Evolutionary conservation across 2,888 invertebrate species (phyloP).

Genomic region (Sialis lutaria): DNA sequence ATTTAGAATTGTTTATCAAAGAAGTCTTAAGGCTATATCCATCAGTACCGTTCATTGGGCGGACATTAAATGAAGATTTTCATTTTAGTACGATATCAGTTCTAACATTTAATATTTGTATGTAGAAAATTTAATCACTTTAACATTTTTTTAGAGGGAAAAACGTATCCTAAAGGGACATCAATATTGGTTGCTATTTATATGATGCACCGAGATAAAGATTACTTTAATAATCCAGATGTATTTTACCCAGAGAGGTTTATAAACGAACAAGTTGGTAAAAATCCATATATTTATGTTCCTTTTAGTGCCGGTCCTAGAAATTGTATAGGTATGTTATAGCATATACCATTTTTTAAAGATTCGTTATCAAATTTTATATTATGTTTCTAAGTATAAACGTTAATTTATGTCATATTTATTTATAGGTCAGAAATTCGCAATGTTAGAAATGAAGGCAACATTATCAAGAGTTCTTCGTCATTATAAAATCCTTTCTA

Average conservation of each 20-base stretch:
- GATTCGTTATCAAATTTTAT: too few relatives aligned
- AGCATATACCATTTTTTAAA: too few relatives aligned
- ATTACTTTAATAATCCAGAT: constrained; percentile 16
- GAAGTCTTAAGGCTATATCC: constrained; percentile 34
- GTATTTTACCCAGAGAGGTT: constrained; percentile 21
- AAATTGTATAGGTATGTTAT: constrained; percentile 17
- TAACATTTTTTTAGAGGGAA: constrained; percentile 12
- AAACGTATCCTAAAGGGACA: constrained; percentile 12
- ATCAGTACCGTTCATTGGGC: constrained; percentile 30
- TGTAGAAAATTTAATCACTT: not conserved
- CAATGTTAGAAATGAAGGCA: constrained; percentile 2
- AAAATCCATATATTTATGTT: constrained; percentile 17
- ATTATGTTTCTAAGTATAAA: too few relatives aligned
- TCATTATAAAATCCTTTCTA: not conserved
- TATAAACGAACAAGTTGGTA: constrained; percentile 14
- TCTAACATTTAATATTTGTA: not conserved
- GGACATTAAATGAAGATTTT: constrained; percentile 23
- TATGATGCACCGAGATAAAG: constrained; percentile 14
- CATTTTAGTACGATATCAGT: constrained; percentile 13
- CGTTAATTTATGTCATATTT: constrained; percentile 8
- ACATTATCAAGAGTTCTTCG: not conserved
- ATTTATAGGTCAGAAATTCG: constrained; percentile 3
- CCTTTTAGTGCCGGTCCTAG: constrained; percentile 20
- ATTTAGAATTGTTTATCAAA: constrained; percentile 33
- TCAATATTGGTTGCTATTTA: constrained; percentile 11